Evolutionary conservation across 1,140 invertebrate species (phyloP).

Genomic region (Drosophila rhopaloa): DNA sequence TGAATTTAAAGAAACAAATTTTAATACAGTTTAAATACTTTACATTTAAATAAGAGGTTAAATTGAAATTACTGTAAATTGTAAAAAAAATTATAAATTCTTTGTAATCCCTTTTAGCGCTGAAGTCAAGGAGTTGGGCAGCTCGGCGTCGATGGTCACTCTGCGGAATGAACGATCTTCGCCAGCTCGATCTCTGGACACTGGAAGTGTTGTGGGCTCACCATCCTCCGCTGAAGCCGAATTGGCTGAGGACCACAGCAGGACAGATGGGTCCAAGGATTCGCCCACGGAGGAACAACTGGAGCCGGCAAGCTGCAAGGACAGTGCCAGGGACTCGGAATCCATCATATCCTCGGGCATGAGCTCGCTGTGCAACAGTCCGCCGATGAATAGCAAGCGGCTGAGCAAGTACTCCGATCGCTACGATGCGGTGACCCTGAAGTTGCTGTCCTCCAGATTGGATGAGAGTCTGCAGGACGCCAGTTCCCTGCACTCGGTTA

Average conservation of each 20-base stretch:
- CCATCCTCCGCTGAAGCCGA: constrained; percentile 61
- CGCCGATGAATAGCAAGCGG: constrained; percentile 69
- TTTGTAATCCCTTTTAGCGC: constrained; percentile 30
- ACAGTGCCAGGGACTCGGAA: constrained; percentile 73
- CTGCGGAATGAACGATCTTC: constrained; percentile 71
- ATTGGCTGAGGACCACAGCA: constrained; percentile 27
- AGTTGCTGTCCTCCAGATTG: constrained; percentile 65
- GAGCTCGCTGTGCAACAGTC: constrained; percentile 79
- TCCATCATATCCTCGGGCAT: constrained; percentile 80
- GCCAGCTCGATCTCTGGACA: constrained; percentile 38
- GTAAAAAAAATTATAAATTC: not conserved
- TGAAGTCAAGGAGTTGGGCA: constrained; percentile 57
- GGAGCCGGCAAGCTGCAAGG: constrained; percentile 63
- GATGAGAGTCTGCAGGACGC: constrained; percentile 75
- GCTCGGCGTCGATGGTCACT: constrained; percentile 67
- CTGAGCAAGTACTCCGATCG: constrained; percentile 76
- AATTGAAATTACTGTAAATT: too few relatives aligned
- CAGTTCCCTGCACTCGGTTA: constrained; percentile 60
- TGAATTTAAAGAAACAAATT: too few relatives aligned
- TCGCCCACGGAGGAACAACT: constrained; percentile 4
- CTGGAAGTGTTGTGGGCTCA: constrained; percentile 58
- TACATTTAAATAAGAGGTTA: too few relatives aligned
- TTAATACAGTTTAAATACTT: too few relatives aligned
- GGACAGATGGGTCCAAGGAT: constrained; percentile 16
- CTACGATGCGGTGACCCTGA: constrained; percentile 74